Conservation (phyloP, 2,797 vertebrate genomes). For the Aplochiton taeniatus region DNA sequence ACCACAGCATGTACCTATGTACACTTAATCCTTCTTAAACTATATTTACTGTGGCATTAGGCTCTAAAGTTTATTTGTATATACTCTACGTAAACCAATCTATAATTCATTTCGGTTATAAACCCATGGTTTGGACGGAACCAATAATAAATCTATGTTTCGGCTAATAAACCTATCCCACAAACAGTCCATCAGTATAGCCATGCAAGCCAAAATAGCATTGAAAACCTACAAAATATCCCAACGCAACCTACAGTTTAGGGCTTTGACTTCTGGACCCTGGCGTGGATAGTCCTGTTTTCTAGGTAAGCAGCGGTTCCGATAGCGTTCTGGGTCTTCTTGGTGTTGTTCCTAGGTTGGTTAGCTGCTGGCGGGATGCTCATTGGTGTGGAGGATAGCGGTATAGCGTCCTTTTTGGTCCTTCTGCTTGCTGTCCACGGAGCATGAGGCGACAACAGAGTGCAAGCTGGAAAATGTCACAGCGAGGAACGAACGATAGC, state of each 20-base stretch:
- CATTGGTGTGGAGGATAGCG: constrained; percentile 41
- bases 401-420: constrained; percentile 57
- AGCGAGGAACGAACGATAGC: constrained; percentile 66
- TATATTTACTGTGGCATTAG: no score
- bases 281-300: constrained; percentile 50
- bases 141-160: no score
- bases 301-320: constrained; percentile 45
- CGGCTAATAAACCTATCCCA: no score
- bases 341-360: constrained; percentile 57
- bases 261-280: constrained; percentile 46
- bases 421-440: constrained; percentile 73
- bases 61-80: no score
- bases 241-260: constrained; percentile 59
- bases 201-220: neutral
- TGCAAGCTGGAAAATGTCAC: constrained; percentile 69
- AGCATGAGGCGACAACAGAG: constrained; percentile 55
- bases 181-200: neutral
- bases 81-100: no score
- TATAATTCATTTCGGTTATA: no score
- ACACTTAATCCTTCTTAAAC: no score
- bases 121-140: no score
- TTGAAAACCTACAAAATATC: constrained; percentile 51
- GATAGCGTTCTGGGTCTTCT: constrained; percentile 55
- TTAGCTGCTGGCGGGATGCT: constrained; percentile 54
- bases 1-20: no score